Percentiles rank a stretch among this genome's conserved stretches.
Evolutionary conservation across 2,797 vertebrate species (phyloP).

Genomic region (Gymnopithys bicolor): DNA sequence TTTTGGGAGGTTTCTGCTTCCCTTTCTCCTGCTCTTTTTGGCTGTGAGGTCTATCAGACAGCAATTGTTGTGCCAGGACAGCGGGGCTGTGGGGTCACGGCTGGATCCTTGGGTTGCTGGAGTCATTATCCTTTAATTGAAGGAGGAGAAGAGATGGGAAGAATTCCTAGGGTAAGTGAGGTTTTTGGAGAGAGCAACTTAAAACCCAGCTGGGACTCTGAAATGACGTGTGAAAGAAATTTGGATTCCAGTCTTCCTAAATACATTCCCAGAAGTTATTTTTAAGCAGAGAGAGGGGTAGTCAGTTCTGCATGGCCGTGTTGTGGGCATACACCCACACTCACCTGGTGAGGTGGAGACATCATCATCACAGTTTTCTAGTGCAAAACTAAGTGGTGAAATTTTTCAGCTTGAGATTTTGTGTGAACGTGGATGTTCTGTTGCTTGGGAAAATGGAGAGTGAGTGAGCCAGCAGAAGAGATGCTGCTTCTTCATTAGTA

Average conservation of each 20-base stretch:
- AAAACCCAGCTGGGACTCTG: slow-evolving; percentile 2
- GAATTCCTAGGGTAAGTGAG: not conserved
- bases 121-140: not conserved
- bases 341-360: not conserved
- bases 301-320: not conserved
- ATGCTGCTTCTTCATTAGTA: not conserved
- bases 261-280: not conserved
- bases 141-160: not conserved
- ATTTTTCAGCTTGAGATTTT: not conserved
- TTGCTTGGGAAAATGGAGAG: not conserved
- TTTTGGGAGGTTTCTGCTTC: not conserved
- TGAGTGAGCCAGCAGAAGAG: not conserved
- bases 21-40: not conserved
- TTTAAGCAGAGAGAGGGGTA: not conserved
- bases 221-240: not conserved
- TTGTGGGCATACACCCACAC: not conserved
- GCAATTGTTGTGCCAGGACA: not conserved
- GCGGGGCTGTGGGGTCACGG: not conserved
- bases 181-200: slow-evolving; percentile 3
- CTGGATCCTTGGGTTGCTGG: not conserved
- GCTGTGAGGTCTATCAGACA: not conserved
- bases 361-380: not conserved
- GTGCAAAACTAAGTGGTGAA: not conserved
- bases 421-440: not conserved
- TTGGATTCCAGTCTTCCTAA: not conserved